phyloP scores from a whole-genome alignment of 1,140 invertebrate genomes.

The Phortica variegata region DNA sequence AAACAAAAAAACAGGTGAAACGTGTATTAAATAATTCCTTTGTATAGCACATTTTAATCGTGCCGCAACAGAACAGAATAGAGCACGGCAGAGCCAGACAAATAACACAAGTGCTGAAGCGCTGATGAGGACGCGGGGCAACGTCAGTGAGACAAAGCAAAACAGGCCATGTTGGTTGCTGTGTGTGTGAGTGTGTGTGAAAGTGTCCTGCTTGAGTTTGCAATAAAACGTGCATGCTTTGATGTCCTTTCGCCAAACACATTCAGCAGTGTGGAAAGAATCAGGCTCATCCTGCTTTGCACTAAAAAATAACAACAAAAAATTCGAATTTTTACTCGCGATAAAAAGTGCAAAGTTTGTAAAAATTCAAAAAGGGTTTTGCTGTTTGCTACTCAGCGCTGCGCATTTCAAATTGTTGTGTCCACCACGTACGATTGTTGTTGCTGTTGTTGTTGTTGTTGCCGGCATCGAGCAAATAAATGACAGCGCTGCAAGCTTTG shows the following conservation, averaged over 20 bases:
- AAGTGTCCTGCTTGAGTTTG: too few relatives aligned
- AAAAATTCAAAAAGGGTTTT: conserved; percentile 38
- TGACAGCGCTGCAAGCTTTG: conserved; percentile 49
- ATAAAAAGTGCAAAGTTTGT: conserved; percentile 45
- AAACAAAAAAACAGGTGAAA: conserved; percentile 32
- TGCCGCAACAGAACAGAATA: conserved; percentile 48
- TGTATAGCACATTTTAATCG: conserved; percentile 54
- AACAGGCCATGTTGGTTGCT: conserved; percentile 23
- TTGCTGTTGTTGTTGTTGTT: too few relatives aligned
- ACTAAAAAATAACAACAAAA: too few relatives aligned
- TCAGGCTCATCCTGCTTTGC: too few relatives aligned
- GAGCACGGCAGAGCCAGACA: too few relatives aligned
- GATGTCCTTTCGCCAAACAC: too few relatives aligned
- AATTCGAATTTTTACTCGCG: too few relatives aligned
- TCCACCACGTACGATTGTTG: conserved; percentile 41
- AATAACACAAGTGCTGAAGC: conserved; percentile 23
- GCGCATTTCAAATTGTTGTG: conserved; percentile 24
- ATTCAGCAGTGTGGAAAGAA: too few relatives aligned
- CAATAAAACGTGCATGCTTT: too few relatives aligned
- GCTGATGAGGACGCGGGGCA: conserved; percentile 3
- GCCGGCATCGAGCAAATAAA: conserved; percentile 29
- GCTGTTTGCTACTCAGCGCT: conserved; percentile 9
- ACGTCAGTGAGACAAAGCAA: conserved; percentile 39
- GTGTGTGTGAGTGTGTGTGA: conserved; percentile 15
- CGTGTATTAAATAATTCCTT: conserved; percentile 55